These are phyloP conservation scores for Epizoanthus stellaris DNA, from an alignment of 92 coral and sea anemone species.

Conservation along the genomic window DNA sequence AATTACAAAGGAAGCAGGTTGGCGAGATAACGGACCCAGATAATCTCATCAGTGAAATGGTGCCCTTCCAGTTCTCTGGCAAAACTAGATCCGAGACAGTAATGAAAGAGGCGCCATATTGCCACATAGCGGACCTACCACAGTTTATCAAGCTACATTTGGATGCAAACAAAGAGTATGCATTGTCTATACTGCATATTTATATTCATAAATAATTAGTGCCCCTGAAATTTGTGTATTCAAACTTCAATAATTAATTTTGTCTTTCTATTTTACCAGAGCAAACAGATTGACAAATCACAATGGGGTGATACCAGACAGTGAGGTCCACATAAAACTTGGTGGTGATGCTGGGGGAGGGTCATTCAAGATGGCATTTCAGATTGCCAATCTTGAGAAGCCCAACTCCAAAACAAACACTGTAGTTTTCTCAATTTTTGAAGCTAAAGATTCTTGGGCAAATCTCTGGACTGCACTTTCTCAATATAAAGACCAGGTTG, in stretches of 20 bases:
- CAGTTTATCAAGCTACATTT: conserved; percentile 13
- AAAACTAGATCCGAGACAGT: conserved; percentile 3
- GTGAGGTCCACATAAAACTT: conserved; percentile 35
- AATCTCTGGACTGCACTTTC: conserved; percentile 15
- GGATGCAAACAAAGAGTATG: conserved; percentile 44
- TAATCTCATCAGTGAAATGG: conserved; percentile 36
- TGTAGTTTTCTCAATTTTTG: conserved; percentile 11
- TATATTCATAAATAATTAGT: background rate
- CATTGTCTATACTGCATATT: background rate
- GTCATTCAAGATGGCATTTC: conserved; percentile 23
- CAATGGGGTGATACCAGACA: conserved; percentile 28
- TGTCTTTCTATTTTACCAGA: background rate
- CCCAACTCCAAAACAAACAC: conserved; percentile 29
- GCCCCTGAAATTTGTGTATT: too few relatives aligned
- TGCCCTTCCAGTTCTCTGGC: conserved; percentile 39
- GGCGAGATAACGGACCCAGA: conserved; percentile 25
- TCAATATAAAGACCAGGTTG: background rate
- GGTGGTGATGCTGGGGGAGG: conserved; percentile 51
- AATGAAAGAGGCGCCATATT: conserved; percentile 15
- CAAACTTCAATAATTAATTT: background rate
- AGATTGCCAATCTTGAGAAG: conserved; percentile 27
- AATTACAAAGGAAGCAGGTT: background rate
- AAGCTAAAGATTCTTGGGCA: conserved; percentile 5
- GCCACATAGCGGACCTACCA: background rate
- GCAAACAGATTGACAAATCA: conserved; percentile 5